phyloP scores from a whole-genome alignment of 2,797 vertebrate species.

The Mus minutoides region DNA sequence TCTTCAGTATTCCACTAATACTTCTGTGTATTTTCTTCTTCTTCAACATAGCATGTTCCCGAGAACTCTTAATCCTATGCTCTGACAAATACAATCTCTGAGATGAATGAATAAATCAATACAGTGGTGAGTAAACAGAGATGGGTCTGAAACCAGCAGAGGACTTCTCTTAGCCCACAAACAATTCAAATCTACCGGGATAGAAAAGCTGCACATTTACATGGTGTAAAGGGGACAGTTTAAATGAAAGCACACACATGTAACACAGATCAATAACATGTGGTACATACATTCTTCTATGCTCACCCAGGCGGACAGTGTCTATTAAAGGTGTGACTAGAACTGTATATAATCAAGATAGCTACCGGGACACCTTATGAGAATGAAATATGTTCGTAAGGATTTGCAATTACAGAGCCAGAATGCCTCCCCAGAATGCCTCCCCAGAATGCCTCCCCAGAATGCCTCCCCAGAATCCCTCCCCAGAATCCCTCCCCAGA shows the following conservation, averaged over 20 bases:
- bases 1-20: slow-evolving; percentile 1
- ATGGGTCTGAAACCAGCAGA: background rate
- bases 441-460: no score
- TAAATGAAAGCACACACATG: slow-evolving; percentile 4
- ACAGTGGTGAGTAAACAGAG: background rate
- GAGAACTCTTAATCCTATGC: background rate
- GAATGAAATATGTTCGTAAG: slow-evolving; percentile 17
- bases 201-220: background rate
- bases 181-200: background rate
- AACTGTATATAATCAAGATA: background rate
- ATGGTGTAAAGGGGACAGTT: slow-evolving; percentile 6
- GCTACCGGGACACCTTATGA: background rate
- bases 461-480: no score
- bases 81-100: background rate
- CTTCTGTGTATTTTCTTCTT: slow-evolving; percentile 33
- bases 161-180: background rate
- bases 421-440: no score
- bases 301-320: background rate
- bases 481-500: no score
- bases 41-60: background rate
- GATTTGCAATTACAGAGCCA: background rate
- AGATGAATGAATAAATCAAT: slow-evolving; percentile 16
- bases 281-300: background rate
- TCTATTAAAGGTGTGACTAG: background rate
- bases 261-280: background rate